Evolutionary conservation across 2,888 invertebrate species (phyloP), one percentile per base, ranked within the genome.

Genomic region (Coecobrya sp.): DNA sequence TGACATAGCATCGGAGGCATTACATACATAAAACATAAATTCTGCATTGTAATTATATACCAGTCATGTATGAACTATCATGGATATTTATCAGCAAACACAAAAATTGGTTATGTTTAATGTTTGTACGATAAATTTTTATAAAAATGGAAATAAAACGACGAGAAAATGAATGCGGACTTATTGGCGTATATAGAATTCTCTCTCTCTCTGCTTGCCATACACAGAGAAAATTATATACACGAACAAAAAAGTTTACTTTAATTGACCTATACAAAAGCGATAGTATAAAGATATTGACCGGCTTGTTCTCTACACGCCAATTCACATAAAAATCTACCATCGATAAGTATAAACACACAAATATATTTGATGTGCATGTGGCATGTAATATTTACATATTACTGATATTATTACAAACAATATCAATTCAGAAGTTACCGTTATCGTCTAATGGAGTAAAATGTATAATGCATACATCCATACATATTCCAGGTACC

Each of bases 301-400:
- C n/a, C n/a, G n/a, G 19, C 55, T n/a, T 55, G 4, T 19, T 55
- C 55, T 19, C 4, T 19, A 13, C 55, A 55, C 7, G 55, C 19
- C 49, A 55, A 19, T 19, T 19, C n/a, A n/a, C 55, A 5, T 19
- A 19, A 49, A 55, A 55, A 19, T n/a, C 1, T 55, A 55, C 55
- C n/a, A 19, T 1, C 55, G 19, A 19, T 55, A 55, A 55, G 27
- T 27, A 27, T 62, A 25, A 25, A 62, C 11, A 27, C 73, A 16
- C 16, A 30, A 73, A 19, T 42, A 19, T 42, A 73, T 73, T 73
- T 73, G n/a, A 27, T 27, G 22, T 0, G 0, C 62, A 25, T 22
- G n/a, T 73, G n/a, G 19, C 42, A n/a, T 68, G 30, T 68, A 16
- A 30, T 68, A 68, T 68, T 68, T 73, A 73, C 73, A 73, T 42